Conservation (phyloP, 2,888 invertebrate genomes). For the Halictus quadricinctus region DNA sequence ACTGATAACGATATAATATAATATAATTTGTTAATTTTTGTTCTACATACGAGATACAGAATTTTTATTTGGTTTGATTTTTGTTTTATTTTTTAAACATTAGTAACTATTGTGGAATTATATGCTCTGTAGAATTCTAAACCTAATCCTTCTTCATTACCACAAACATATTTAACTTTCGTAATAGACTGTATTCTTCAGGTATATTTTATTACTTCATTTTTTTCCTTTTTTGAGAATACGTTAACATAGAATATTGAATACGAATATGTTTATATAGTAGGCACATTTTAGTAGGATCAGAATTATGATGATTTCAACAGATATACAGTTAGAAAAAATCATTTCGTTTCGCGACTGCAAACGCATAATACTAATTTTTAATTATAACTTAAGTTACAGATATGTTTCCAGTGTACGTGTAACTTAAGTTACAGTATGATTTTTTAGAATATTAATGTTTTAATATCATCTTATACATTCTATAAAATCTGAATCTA, state of each 20-base stretch:
- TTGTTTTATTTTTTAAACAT: slow-evolving; percentile 6
- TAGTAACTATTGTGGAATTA: slow-evolving; percentile 15
- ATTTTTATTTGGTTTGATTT: slow-evolving; percentile 37
- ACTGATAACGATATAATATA: too few relatives aligned
- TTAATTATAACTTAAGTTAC: slow-evolving; percentile 42
- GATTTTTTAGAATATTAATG: slow-evolving; percentile 13
- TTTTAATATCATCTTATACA: slow-evolving; percentile 18
- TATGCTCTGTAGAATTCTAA: slow-evolving; percentile 19
- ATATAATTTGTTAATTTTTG: slow-evolving; percentile 31
- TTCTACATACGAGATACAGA: slow-evolving; percentile 16
- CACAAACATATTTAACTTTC: slow-evolving; percentile 16
- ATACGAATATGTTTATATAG: slow-evolving; percentile 37
- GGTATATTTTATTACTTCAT: background rate
- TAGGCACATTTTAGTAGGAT: slow-evolving; percentile 56
- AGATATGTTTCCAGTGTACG: slow-evolving; percentile 29
- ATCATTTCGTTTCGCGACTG: slow-evolving; percentile 28
- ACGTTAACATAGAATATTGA: slow-evolving; percentile 18
- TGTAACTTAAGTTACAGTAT: slow-evolving; percentile 41
- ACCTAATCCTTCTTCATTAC: slow-evolving; percentile 19
- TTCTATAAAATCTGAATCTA: slow-evolving; percentile 25
- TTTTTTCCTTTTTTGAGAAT: slow-evolving; percentile 6
- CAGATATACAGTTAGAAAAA: slow-evolving; percentile 32
- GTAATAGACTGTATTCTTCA: slow-evolving; percentile 4
- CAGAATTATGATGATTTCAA: slow-evolving; percentile 39
- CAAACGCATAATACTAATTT: slow-evolving; percentile 21